Base-by-base conservation (phyloP, 2,113 vertebrate species). In the Eidolon helvum region DNA sequence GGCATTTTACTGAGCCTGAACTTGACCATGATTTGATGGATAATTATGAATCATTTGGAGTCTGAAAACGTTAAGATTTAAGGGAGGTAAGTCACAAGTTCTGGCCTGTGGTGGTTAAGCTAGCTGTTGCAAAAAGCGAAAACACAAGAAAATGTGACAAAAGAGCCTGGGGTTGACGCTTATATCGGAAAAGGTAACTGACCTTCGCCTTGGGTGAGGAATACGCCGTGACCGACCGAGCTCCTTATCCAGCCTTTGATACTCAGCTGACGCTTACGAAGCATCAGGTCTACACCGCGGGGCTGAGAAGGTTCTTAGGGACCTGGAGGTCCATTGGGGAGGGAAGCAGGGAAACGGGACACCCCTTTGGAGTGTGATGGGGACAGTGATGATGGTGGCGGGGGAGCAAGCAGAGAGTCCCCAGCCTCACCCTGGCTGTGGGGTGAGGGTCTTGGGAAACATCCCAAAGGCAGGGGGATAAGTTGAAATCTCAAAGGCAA, bases 181-280 rank as follows among this genome's bases (percentile, higher is more conserved):
- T 75, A 19, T 1, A 26, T 18, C 18, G 4, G 45, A 57, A 87
- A 75, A 65, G 59, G 66, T 24, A 5, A 61, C 0, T 30, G n/a
- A 22, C 35, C 53, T 80, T 57, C 24, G 38, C 26, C 19, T 77
- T 4, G 28, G 77, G 33, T 71, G 28, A 91, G 35, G 28, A 35
- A 50, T 6, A 63, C 4, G 10, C 19, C 18, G 57, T 59, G 30
- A 19, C 5, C 14, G 16, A 57, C 7, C 4, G 5, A 6, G 26
- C 30, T 38, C 65, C 26, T 90, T 15, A 6, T 1, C 68, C 6
- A 79, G 55, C 15, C 33, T 40, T 28, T 35, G 38, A 10, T 4
- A 0, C 21, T n/a, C 15, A 4, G 0, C 43, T 8, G 0, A 2
- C 2, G 48, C n/a, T 45, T 1, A 14, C 15, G 2, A 4, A 9